A percentile compares a stretch with the other conserved stretches of the same genome.
phyloP scores from a whole-genome alignment of 2,888 invertebrate species.

The Leptogaster cylindrica region DNA sequence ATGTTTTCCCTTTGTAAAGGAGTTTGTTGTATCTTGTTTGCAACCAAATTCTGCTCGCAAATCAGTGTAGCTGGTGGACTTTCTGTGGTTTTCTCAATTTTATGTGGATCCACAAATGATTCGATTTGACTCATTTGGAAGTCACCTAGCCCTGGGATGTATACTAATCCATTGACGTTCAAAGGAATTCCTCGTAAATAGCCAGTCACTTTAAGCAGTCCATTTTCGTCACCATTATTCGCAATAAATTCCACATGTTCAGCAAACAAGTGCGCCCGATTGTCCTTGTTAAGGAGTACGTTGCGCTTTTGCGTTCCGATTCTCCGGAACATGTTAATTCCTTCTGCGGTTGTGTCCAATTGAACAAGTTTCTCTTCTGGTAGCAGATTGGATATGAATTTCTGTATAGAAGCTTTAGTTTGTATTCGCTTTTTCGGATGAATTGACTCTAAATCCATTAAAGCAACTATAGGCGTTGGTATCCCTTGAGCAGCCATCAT shows the following conservation, averaged over 20 bases:
- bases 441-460: conserved; percentile 77
- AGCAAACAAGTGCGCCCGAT: conserved; percentile 82
- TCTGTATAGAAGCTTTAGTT: conserved; percentile 58
- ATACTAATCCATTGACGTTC: conserved; percentile 86
- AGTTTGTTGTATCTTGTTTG: conserved; percentile 74
- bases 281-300: conserved; percentile 75
- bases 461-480: conserved; percentile 78
- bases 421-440: conserved; percentile 74
- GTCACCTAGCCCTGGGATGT: conserved; percentile 91
- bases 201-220: conserved; percentile 82
- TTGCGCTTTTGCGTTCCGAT: conserved; percentile 85
- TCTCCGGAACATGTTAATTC: conserved; percentile 73
- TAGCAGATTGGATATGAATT: conserved; percentile 72
- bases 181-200: conserved; percentile 83
- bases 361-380: conserved; percentile 83
- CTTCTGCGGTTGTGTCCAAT: conserved; percentile 78
- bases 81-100: conserved; percentile 65
- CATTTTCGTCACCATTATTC: conserved; percentile 62
- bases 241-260: conserved; percentile 76
- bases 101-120: conserved; percentile 73
- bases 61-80: too few relatives aligned
- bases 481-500: conserved; percentile 80
- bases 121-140: conserved; percentile 88
- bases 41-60: conserved; percentile 56
- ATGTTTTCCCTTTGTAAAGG: conserved; percentile 79